Evolutionary conservation across 2,113 vertebrate genomes (phyloP).

Genomic region (Euleptes europaea): DNA sequence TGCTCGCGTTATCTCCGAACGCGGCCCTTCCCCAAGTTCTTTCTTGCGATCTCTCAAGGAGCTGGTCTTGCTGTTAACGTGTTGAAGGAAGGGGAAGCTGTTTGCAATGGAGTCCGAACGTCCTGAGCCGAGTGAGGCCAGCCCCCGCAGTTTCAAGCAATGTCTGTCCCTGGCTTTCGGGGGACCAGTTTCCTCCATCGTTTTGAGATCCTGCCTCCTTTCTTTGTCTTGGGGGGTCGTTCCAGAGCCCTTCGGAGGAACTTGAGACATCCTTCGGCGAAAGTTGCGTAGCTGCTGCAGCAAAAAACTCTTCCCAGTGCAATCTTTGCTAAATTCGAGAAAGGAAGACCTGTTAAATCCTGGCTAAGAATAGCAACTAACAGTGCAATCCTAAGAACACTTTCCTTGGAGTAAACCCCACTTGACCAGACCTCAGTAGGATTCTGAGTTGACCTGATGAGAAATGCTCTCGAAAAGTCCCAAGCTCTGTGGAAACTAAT

Average conservation of each 20-base stretch:
- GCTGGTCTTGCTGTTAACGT: neutral
- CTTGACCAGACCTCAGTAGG: too few species aligned
- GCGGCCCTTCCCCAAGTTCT: neutral
- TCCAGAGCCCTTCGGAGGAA: too few species aligned
- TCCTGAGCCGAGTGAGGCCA: neutral
- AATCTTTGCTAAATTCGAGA: constrained; percentile 1
- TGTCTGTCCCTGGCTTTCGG: neutral
- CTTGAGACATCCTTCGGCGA: neutral
- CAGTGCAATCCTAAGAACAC: too few species aligned
- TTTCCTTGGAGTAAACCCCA: too few species aligned
- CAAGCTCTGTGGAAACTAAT: neutral
- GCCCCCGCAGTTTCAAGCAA: neutral
- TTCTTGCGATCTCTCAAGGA: neutral
- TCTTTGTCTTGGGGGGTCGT: neutral
- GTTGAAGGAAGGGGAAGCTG: too few species aligned
- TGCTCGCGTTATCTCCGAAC: rapidly evolving
- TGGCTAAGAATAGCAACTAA: too few species aligned
- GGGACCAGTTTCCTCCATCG: neutral
- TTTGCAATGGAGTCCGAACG: neutral
- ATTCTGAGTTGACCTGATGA: too few species aligned
- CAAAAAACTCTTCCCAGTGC: constrained; percentile 18
- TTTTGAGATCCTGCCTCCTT: neutral
- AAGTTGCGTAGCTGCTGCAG: constrained; percentile 19
- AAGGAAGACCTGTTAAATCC: neutral
- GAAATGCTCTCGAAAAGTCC: neutral